Evolutionary conservation across 2,888 invertebrate genomes (phyloP), one percentile per base, ranked within the genome.

Genomic region (Agelastica alni): DNA sequence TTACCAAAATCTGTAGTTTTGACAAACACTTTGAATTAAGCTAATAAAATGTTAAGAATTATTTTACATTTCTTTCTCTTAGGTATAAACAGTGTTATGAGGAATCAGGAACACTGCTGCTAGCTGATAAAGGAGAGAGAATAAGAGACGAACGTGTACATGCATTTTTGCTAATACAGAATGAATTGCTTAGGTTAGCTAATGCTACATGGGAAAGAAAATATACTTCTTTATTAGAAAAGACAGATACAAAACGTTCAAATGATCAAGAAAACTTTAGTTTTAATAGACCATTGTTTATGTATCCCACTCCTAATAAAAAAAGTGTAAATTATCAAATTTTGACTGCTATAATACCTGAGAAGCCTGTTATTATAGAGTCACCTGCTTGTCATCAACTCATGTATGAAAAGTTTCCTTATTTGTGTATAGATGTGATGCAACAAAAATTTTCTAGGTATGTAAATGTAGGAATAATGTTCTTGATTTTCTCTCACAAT

Each of bases 111-210:
- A 81, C 83, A 47, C 88, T 91, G 16, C 89, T 93, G 73, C 91
- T 91, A 66, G 69, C 73, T 74, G 90, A 93, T 70, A 68, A 71
- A 47, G 88, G 89, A 72, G 89, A 90, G 56, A 85, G 88, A 49
- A 87, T 87, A 2, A 84, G 86, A 61, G 97, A 98, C 67, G 97
- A 97, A 73, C 85, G 91, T 72, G 86, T 93, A 13, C 97, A 98
- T 74, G 96, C 96, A 20, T 93, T 94, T 1, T 79, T 98, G 9
- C 81, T 98, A 30, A 91, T 97, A 13, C 80, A 97, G 18, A 97
- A 98, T 78, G 99, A 99, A 76, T 79, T 99, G 2, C 80, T 99
- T 10, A 83, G 96, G 51, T 93, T 93, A 72, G 89, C 93, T 32
- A 95, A 96, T 79, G 86, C 90, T 0, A 84, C 84, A 16, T 94